Evolutionary conservation across 2,797 vertebrate species (phyloP).

Genomic region (Sternarchorhynchus goeldii): DNA sequence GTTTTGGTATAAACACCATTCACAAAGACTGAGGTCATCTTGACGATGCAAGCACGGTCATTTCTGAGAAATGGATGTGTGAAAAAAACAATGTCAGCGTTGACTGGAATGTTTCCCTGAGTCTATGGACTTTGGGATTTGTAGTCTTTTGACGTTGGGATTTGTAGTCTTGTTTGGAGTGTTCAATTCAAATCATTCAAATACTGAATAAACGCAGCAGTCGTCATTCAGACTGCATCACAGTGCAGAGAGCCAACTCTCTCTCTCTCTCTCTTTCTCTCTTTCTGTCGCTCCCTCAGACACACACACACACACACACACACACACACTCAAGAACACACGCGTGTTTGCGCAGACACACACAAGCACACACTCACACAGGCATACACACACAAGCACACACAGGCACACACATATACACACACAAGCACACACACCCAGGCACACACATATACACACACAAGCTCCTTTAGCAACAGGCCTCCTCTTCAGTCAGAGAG

Average conservation of each 20-base stretch:
- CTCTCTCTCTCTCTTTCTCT: background rate
- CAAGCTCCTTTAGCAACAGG: slow-evolving; percentile 18
- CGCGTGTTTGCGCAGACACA: no score
- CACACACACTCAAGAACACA: no score
- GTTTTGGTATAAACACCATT: no score
- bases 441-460: slow-evolving; percentile 6
- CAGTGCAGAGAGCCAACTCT: background rate
- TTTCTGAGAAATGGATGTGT: background rate
- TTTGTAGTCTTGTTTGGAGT: background rate
- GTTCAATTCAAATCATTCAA: no score
- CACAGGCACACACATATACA: background rate
- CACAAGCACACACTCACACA: no score
- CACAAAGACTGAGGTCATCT: background rate
- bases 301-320: no score
- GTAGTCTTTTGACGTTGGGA: background rate
- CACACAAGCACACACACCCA: slow-evolving; percentile 2
- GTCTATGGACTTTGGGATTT: background rate
- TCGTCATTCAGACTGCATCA: no score
- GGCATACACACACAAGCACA: no score
- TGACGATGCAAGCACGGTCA: background rate
- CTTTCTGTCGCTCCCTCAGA: no score
- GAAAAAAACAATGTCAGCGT: background rate
- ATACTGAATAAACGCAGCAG: no score
- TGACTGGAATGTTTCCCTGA: background rate
- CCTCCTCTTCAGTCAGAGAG: slow-evolving; percentile 50